Base-by-base conservation (phyloP, 1,140 invertebrate species). In the Oreohelix idahoensis region DNA sequence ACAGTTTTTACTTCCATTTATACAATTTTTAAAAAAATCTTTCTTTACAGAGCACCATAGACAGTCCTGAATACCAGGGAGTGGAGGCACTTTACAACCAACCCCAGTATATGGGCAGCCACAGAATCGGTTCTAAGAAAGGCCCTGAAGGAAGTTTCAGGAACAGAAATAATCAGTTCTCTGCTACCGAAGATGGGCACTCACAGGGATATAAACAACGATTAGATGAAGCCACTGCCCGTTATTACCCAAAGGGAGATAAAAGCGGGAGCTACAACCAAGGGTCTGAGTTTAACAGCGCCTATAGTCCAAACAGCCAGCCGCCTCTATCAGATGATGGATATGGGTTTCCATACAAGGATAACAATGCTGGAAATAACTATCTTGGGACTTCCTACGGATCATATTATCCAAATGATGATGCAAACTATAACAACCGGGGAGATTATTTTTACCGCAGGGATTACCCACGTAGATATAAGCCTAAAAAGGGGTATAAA, bases 41-140 rank as follows among this genome's bases (percentile, higher is more conserved):
- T n/a, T n/a, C n/a, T n/a, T n/a, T n/a, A n/a, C 26, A 76, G 74
- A 35, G 1, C 45, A 32, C 20, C 13, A 20, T 32, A 29, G 74
- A 76, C 42, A 51, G 29, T n/a, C 11, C 38, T 76, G 74, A 51
- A 35, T 79, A 79, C 63, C 53, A 79, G 26, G 32, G 32, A 15
- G 13, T 53, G 39, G 51, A 80, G 26, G 66, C 29, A 17, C 63
- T 58, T 29, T 74, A 82, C 80, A 53, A 39, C 26, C 45, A 49
- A n/a, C 80, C 69, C 20, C 35, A 74, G 42, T 82, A 82, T 29
- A 29, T 5, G 13, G 23, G 23, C n/a, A 13, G 45, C 23, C 80
- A 82, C 49, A 82, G 80, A 74, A 82, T 29, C 5, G 45, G 80
- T 35, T 82, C 80, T 35, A 82, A 82, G 36, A 82, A 82, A 51